Conservation (phyloP, 2,888 invertebrate genomes). For the Branchinecta sandiegonensis region DNA sequence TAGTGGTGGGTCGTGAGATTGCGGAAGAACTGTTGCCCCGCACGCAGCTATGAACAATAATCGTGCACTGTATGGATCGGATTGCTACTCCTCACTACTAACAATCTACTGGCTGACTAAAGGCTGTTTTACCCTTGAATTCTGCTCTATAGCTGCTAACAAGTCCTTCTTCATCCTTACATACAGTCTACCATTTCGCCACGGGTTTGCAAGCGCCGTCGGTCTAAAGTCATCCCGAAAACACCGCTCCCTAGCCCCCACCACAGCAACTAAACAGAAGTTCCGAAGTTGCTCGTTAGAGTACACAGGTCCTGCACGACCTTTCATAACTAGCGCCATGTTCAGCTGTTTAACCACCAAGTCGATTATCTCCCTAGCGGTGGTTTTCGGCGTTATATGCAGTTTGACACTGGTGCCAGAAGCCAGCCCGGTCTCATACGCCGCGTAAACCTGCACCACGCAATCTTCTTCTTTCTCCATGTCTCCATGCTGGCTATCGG, state of each 20-base stretch:
- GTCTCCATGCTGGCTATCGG: constrained; percentile 38
- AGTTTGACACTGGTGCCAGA: constrained; percentile 82
- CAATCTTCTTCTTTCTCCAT: constrained; percentile 38
- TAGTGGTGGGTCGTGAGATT: too few relatives aligned
- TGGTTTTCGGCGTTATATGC: constrained; percentile 81
- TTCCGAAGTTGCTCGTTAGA: constrained; percentile 61
- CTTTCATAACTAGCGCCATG: constrained; percentile 74
- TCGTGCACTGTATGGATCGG: too few relatives aligned
- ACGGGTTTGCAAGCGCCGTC: constrained; percentile 81
- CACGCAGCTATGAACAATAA: too few relatives aligned
- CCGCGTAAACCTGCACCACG: constrained; percentile 70
- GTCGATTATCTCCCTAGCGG: constrained; percentile 86
- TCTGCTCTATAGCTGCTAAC: constrained; percentile 71
- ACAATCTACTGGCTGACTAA: too few relatives aligned
- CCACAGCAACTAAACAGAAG: constrained; percentile 88
- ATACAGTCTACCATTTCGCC: constrained; percentile 84
- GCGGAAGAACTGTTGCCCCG: too few relatives aligned
- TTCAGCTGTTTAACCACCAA: constrained; percentile 89
- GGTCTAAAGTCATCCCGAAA: constrained; percentile 87
- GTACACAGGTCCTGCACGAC: constrained; percentile 53
- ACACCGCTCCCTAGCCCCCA: constrained; percentile 85
- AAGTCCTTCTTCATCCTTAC: constrained; percentile 82
- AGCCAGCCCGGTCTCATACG: constrained; percentile 87
- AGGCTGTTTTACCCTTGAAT: constrained; percentile 44
- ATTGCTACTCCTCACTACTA: too few relatives aligned